Evolutionary conservation across 2,888 invertebrate genomes (phyloP), one percentile per base, ranked within the genome.

Genomic region (Xylocampa areola): DNA sequence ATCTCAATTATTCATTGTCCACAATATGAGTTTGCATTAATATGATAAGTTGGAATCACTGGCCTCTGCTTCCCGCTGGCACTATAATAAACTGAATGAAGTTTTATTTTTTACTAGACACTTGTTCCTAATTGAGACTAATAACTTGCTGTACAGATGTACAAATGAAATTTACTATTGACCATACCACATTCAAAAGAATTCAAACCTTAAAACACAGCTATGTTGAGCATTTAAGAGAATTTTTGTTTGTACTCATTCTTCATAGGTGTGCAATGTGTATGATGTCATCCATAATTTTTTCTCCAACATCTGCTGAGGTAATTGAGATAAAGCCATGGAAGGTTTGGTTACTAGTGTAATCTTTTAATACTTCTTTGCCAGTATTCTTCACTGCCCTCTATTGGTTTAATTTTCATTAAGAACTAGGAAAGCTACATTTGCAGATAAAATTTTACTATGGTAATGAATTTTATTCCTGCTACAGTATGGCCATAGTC

Each of bases 81-180:
- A 21, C 53, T 39, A 51, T 59, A 51, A 70, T 58, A 73, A 69
- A 77, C 61, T 79, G 55, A 82, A 81, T 84, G 68, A 74, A 80
- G 77, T 84, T 86, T 84, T 83, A 87, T 85, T 85, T 88, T 84
- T 60, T 73, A 77, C 68, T 77, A 80, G 69, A 81, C 80, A 82
- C 79, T 75, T 82, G 69, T 76, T 77, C 75, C 82, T 90, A 90
- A 91, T 91, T 91, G 87, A 85, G 77, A 59, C 84, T 90, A 90
- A 90, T 90, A 87, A 85, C 80, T 77, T 54, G 55, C 69, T 57
- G 63, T 45, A 52, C 63, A 66, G 55, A 76, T 76, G 71, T 74
- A 70, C 64, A 59, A 68, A 70, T 69, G 55, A 62, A 76, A 76
- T 74, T 68, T 44, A 67, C 35, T 59, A 41, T 48, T 59, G 52